Conservation (phyloP, 2,113 vertebrate species). For the Bubalus kerabau region DNA sequence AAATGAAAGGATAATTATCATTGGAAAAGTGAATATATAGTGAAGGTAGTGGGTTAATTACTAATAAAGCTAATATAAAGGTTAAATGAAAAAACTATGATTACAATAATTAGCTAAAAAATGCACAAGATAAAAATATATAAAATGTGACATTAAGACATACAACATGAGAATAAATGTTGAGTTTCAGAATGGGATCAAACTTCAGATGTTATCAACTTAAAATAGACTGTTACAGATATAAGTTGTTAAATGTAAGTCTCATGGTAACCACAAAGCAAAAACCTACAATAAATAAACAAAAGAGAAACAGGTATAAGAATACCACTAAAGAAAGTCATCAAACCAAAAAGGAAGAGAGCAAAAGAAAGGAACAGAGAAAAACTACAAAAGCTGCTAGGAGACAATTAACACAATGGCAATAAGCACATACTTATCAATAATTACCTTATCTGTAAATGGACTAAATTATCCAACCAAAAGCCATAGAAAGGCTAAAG, state of each 20-base stretch:
- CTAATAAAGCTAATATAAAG: background rate
- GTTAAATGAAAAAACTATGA: background rate
- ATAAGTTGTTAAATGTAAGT: background rate
- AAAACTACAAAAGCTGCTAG: background rate
- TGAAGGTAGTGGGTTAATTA: background rate
- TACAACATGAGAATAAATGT: background rate
- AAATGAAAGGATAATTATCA: background rate
- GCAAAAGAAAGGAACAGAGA: background rate
- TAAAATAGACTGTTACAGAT: background rate
- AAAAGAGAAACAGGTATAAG: background rate
- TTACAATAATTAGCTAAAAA: background rate
- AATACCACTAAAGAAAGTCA: background rate
- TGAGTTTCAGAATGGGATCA: background rate
- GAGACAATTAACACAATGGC: background rate
- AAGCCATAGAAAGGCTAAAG: background rate
- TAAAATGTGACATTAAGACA: background rate
- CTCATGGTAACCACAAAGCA: background rate
- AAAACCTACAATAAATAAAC: background rate
- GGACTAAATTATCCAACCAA: background rate
- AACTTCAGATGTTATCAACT: background rate
- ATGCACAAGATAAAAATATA: background rate
- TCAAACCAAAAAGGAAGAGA: background rate
- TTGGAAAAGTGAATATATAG: background rate
- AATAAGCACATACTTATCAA: background rate
- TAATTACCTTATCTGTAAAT: background rate